Base-by-base conservation (phyloP, 2,797 vertebrate species). In the Schizothorax lantsangensis region DNA sequence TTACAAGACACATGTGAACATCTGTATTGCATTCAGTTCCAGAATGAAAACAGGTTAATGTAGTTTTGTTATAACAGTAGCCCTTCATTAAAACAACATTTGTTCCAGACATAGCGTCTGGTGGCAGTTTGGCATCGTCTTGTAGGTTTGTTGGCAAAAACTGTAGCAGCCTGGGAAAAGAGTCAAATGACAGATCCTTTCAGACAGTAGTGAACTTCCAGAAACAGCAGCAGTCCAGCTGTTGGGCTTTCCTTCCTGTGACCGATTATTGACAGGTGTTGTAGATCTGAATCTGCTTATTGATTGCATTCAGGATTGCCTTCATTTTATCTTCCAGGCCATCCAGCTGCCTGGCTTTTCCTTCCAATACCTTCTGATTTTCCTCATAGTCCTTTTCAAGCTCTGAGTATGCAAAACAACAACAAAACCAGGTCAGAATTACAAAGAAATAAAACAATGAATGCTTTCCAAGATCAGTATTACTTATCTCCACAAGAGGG, bases 261-360 rank as follows among this genome's bases (percentile, higher is more conserved):
- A 77, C 11, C 1, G 38, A 36, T 96, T 96, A 99, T 93, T 99
- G 98, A 93, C 98, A 99, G 2, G 98, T 99, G 92, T 99, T 99
- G 95, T 99, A 99, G 93, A 99, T 99, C 92, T 98, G 97, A 86
- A 99, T 98, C 91, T 99, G 98, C 90, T 96, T 96, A 94, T 99
- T 99, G 93, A 99, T 99, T 90, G 96, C 96, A 66, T 93, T 93
- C 82, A 99, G 95, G 92, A 99, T 97, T 38, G 91, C 92, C 89
- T 95, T 98, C 98, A 99, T 98, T 91, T 96, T 97, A 93, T 97
- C 97, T 92, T 99, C 98, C 89, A 99, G 91, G 49, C 98, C 97
- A 0, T 98, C 97, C 89, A 99, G 94, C 93, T 97, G 97, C 43
- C 93, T 96, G 0, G 97, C 98, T 91, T 99, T 99, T 54, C 95